Base-by-base conservation (phyloP, 2,113 vertebrate species). In the Acanthochromis polyacanthus region DNA sequence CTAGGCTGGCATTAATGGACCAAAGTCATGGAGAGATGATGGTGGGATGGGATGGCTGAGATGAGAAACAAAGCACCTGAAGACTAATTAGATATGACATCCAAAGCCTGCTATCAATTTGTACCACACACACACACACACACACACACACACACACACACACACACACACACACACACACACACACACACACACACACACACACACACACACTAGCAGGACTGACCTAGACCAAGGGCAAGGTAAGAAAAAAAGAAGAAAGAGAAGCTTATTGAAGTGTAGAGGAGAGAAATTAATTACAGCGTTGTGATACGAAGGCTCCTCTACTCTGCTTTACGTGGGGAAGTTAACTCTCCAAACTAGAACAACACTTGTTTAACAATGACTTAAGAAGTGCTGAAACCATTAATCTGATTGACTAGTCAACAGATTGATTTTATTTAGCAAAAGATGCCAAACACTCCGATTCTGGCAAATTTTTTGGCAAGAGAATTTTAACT, bases 21-120 rank as follows among this genome's bases (percentile, higher is more conserved):
- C 77, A 80, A 69, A 75, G 85, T 86, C 73, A 65, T 10, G 5
- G 23, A 76, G 64, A n/a, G 66, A 72, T 15, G 64, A 38, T 23
- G 55, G 40, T 0, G 17, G 19, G 56, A 36, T 4, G 59, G 17
- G 65, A 32, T 2, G 68, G 56, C 28, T 14, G 56, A 46, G 56
- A 46, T 48, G 65, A 52, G 57, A 48, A 19, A 80, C 23, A 28
- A 40, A 61, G 51, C 81, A 84, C 79, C 79, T 59, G 63, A 75
- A 85, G 84, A 86, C 79, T 91, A 88, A 93, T 92, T 92, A 89
- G 67, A 86, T 74, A 82, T 78, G 88, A 91, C 89, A 84, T 75
- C 53, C 48, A 74, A 78, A 77, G 77, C 62, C 88, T 92, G 88
- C 78, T 83, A 81, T 90, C 83, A 87, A 83, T 93, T 86, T 89